These are phyloP conservation scores for Alviniconcha marisindica DNA, from an alignment of 1,140 invertebrate species.

Conservation along the genomic window DNA sequence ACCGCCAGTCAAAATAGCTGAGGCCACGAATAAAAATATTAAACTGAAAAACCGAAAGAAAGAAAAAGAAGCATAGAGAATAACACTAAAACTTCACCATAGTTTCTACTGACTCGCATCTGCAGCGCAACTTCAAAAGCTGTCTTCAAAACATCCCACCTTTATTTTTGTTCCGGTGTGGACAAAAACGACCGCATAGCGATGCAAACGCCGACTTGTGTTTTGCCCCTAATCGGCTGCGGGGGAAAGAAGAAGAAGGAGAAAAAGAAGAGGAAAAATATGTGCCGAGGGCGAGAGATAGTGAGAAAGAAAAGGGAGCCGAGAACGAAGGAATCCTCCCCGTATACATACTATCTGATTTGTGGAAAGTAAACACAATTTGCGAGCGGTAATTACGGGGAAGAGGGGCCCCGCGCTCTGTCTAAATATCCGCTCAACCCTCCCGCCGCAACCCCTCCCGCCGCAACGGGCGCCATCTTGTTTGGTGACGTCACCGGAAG, in stretches of 20 bases:
- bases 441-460: background rate
- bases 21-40: too few relatives aligned
- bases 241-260: background rate
- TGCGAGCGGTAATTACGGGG: constrained; percentile 39
- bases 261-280: background rate
- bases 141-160: too few relatives aligned
- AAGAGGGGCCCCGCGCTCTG: constrained; percentile 18
- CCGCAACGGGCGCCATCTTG: constrained; percentile 12
- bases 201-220: background rate
- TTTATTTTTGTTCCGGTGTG: too few relatives aligned
- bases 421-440: constrained; percentile 36
- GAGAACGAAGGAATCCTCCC: background rate
- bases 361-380: constrained; percentile 42
- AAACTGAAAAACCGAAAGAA: too few relatives aligned
- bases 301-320: background rate
- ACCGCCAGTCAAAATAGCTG: too few relatives aligned
- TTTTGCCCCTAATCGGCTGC: constrained; percentile 14
- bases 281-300: background rate
- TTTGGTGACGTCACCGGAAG: constrained; percentile 33
- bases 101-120: too few relatives aligned
- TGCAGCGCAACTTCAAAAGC: too few relatives aligned
- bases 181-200: too few relatives aligned
- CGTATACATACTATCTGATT: constrained; percentile 39
- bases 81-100: background rate
- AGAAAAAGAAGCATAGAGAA: background rate